Base-by-base conservation (phyloP, 1,140 invertebrate species). In the Aphaenogaster floridana region DNA sequence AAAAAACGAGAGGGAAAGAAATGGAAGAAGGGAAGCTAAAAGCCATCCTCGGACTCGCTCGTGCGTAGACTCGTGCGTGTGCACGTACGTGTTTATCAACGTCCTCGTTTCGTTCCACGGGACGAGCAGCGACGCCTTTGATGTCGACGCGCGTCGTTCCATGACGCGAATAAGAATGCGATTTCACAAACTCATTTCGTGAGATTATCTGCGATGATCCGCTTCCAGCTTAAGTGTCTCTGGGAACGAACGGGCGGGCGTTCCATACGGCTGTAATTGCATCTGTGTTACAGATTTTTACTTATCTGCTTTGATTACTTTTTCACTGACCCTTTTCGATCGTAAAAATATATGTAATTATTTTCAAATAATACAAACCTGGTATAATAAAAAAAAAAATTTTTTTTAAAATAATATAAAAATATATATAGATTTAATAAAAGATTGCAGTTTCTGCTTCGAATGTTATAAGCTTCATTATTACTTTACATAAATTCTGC, bases 11-110 rank as follows among this genome's bases (percentile, higher is more conserved):
- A 45, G 59, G 48, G 52, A 36, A 66, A 80, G 61, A 68, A 80
- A 80, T 54, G 79, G 13, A 36, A 39, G 54, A 9, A 76, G 59
- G 68, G 89, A 89, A 83, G 88, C 74, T 89, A 90, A 88, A 91
- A 93, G 91, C 92, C 91, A 91, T 93, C 87, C 91, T 89, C 87
- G 88, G 89, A 90, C 80, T 79, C 88, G 81, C 87, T 34, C 64
- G 86, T 83, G 64, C 90, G 88, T 91, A 89, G 87, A 90, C 72
- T 84, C 86, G 86, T 86, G 66, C 64, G 36, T 48, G 66, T 50
- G 66, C 9, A 17, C 71, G 48, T 71, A 63, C 54, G 86, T 79
- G 80, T 85, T 88, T 86, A 81, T 69, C 86, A 57, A 59, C 50
- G 64, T 72, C 3, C 61, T 42, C 63, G 84, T 81, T 48, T 17